Base-by-base conservation (phyloP, 1,140 invertebrate genomes). In the Palaemon carinicauda region DNA sequence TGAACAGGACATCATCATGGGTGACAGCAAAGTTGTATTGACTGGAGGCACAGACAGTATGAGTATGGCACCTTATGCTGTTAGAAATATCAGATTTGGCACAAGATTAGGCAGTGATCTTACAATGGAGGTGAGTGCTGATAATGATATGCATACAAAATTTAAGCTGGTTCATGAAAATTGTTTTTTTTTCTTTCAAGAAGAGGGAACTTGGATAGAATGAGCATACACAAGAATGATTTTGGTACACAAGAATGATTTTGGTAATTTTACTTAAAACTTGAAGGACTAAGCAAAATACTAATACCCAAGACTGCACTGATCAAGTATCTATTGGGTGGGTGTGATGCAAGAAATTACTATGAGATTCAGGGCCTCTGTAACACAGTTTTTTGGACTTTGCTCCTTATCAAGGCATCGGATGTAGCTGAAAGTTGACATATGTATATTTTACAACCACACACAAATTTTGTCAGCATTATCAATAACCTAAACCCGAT, bases 41-140 rank as follows among this genome's bases (percentile, higher is more conserved):
- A 95, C 97, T 79, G 98, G 97, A 74, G 98, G 98, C 7, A 94
- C 95, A 41, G 98, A 99, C 91, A 99, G 96, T 91, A 99, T 99
- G 98, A 98, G 96, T 31, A 96, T 97, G 92, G 92, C 95, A n/a
- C 98, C 98, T 0, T 98, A 96, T 92, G 94, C 95, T 27, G 95
- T 98, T 0, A 93, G 98, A 65, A 95, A 96, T 89, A 92, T 97
- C 27, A 93, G 98, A n/a, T 99, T 98, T 93, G 98, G 98, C 19
- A 96, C 96, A 17, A 93, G 93, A 12, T 92, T 99, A 3, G 98
- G 98, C 0, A 91, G 93, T 56, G 94, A 94, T 82, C 93, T 95
- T 85, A 17, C 83, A 60, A 86, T 86, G 83, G 83, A 86, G 83
- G 83, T 86, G 31, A 33, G 75, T 69, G 29, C 24, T 14, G 24